Percentiles rank a stretch among this genome's conserved stretches.
These are phyloP conservation scores for Setophaga kirtlandii DNA, from an alignment of 2,113 vertebrate genomes.

Conservation along the genomic window DNA sequence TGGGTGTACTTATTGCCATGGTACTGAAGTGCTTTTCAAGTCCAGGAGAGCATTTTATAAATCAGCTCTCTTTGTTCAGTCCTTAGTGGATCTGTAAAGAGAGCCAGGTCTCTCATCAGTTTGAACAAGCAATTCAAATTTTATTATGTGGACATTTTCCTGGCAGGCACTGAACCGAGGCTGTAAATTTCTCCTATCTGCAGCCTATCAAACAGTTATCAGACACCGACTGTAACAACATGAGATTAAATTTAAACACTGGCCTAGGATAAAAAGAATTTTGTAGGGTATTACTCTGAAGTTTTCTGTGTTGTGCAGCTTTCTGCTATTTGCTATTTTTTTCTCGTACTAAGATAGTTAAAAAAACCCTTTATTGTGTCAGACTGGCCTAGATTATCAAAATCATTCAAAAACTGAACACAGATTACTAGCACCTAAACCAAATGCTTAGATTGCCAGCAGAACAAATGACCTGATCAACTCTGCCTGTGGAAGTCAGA, in stretches of 20 bases:
- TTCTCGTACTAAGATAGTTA: neutral
- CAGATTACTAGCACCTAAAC: neutral
- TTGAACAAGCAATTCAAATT: neutral
- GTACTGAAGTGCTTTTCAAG: neutral
- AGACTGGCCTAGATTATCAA: neutral
- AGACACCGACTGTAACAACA: neutral
- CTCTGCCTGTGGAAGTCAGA: neutral
- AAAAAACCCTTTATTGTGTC: neutral
- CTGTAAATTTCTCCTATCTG: neutral
- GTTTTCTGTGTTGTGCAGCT: neutral
- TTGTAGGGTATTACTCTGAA: neutral
- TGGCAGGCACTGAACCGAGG: neutral
- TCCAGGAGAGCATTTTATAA: neutral
- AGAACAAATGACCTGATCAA: neutral
- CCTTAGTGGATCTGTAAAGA: neutral
- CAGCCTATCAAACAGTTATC: neutral
- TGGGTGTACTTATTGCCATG: neutral
- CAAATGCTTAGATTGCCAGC: neutral
- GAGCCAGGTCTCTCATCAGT: neutral
- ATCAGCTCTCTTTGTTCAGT: neutral
- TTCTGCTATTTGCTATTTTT: neutral
- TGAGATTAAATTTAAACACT: neutral
- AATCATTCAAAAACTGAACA: neutral
- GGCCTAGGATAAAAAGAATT: neutral
- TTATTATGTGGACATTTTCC: neutral